phyloP scores from a whole-genome alignment of 53 echinoderm and acorn worm genomes.

The Mesocentrotus franciscanus region DNA sequence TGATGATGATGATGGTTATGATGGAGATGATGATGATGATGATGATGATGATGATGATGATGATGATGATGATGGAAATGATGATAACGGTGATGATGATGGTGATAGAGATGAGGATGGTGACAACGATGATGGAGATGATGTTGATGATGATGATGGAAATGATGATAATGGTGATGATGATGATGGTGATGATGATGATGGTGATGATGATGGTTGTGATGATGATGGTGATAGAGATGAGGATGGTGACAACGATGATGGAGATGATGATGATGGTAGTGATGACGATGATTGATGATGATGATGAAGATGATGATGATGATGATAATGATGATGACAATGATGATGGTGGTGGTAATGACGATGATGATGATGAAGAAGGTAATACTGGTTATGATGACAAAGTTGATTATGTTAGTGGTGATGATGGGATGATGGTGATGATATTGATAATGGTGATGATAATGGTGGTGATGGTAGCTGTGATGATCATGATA shows the following conservation, averaged over 20 bases:
- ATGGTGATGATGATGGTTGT: not conserved
- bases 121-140: not conserved
- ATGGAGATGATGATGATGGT: not conserved
- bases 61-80: not conserved
- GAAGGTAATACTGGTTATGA: not conserved
- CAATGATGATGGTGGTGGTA: not conserved
- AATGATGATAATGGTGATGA: not conserved
- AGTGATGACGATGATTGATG: not conserved
- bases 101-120: too few relatives aligned
- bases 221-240: not conserved
- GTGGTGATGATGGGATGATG: not conserved
- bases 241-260: not conserved
- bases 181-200: not conserved
- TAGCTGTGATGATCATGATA: too few relatives aligned
- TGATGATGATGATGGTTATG: not conserved
- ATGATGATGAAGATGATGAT: not conserved
- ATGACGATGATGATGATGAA: too few relatives aligned
- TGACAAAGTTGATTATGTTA: not conserved
- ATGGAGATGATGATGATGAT: not conserved
- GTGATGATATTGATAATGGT: not conserved
- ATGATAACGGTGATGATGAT: too few relatives aligned
- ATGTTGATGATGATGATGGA: too few relatives aligned
- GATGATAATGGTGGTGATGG: not conserved
- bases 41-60: not conserved
- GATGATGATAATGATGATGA: not conserved